Conservation (phyloP, 2,113 vertebrate genomes). For the Corythornis vintsioides region DNA sequence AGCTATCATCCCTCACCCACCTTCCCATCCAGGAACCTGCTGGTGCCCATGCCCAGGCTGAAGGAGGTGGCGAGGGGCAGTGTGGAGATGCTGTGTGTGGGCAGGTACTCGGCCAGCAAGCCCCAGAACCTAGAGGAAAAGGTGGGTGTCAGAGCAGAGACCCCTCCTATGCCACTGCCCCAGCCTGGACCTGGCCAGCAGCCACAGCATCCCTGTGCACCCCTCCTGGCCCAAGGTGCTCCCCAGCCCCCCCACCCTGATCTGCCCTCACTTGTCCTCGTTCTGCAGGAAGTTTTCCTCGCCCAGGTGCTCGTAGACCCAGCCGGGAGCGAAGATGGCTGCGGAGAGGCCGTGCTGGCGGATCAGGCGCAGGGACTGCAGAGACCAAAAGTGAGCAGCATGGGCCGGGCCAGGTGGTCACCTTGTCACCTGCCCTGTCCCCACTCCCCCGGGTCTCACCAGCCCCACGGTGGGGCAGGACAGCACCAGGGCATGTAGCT, state of each 20-base stretch:
- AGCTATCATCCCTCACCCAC: conserved; percentile 16
- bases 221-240: neutral
- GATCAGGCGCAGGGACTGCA: conserved; percentile 87
- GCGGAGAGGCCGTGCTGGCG: conserved; percentile 83
- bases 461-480: neutral
- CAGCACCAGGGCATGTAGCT: neutral
- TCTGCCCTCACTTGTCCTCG: conserved; percentile 85
- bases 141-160: neutral
- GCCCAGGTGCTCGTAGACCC: conserved; percentile 92
- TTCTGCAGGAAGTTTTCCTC: conserved; percentile 84
- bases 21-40: conserved; percentile 83
- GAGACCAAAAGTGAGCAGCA: neutral
- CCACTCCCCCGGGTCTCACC: neutral
- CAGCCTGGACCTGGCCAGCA: neutral
- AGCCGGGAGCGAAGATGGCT: conserved; percentile 94
- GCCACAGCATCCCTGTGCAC: neutral
- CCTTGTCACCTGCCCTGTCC: neutral
- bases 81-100: conserved; percentile 76
- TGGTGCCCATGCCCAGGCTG: conserved; percentile 90
- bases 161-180: fast-evolving
- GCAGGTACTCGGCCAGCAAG: conserved; percentile 76
- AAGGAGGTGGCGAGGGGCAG: conserved; percentile 91
- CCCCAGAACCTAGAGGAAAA: conserved; percentile 84
- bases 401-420: fast-evolving
- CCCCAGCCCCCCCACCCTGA: fast-evolving